These are phyloP conservation scores for Limnephilus lunatus DNA, from an alignment of 2,888 invertebrate species.

Conservation along the genomic window DNA sequence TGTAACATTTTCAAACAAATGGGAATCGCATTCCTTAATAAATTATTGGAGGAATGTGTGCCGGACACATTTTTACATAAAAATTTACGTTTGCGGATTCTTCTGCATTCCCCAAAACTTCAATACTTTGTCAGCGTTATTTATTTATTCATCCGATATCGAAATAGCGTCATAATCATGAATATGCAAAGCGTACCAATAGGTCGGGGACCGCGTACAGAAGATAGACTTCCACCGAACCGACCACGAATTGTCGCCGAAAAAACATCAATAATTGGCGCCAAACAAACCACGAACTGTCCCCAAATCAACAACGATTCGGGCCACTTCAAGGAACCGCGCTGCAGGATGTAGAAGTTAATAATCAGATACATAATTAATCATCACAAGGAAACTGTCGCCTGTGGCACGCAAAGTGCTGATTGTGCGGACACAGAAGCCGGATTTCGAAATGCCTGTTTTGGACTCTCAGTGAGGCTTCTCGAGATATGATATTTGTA, in stretches of 20 bases:
- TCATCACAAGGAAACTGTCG: background rate
- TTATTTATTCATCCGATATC: slow-evolving; percentile 20
- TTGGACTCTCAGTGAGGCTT: background rate
- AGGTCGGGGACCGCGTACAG: slow-evolving; percentile 30
- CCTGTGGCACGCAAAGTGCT: background rate
- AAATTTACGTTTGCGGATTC: slow-evolving; percentile 3
- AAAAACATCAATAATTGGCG: background rate
- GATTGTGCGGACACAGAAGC: background rate
- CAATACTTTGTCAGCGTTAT: background rate
- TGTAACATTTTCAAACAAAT: slow-evolving; percentile 3
- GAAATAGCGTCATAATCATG: slow-evolving; percentile 30
- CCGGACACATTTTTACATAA: slow-evolving; percentile 28
- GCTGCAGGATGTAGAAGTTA: background rate
- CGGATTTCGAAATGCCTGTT: background rate
- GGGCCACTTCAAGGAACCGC: background rate
- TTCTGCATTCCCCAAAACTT: slow-evolving; percentile 10
- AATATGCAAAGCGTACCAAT: slow-evolving; percentile 13
- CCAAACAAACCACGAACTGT: background rate
- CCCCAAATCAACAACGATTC: background rate
- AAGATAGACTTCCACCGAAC: background rate
- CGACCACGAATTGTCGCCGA: background rate
- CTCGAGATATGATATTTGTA: background rate
- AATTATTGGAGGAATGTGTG: slow-evolving; percentile 27
- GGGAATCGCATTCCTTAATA: slow-evolving; percentile 40
- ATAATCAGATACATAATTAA: background rate